Evolutionary conservation across 2,797 vertebrate genomes (phyloP).

Genomic region (Rhinella marina): DNA sequence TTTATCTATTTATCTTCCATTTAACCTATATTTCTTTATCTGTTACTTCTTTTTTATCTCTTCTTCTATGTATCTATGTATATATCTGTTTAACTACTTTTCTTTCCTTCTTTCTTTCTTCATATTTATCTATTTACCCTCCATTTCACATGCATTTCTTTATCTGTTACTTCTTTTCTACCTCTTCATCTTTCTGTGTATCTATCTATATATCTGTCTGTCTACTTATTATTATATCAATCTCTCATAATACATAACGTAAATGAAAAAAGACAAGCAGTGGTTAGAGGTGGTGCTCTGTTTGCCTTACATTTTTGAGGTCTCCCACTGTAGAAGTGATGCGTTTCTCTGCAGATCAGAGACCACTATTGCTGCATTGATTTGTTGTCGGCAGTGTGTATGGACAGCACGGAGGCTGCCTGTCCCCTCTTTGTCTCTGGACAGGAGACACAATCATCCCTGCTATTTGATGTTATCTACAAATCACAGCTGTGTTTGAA

Average conservation of each 20-base stretch:
- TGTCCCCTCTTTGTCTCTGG: slow-evolving; percentile 10
- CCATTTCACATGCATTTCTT: too few relatives aligned
- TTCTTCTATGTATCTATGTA: too few relatives aligned
- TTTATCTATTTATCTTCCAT: too few relatives aligned
- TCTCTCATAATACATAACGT: background rate
- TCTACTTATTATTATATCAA: background rate
- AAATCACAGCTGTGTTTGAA: slow-evolving; percentile 57
- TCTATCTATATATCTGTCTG: background rate
- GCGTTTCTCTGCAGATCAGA: slow-evolving; percentile 13
- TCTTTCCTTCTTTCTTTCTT: too few relatives aligned
- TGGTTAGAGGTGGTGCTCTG: background rate
- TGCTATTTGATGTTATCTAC: slow-evolving; percentile 44
- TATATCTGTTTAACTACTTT: too few relatives aligned
- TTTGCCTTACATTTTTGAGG: background rate
- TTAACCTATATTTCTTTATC: too few relatives aligned
- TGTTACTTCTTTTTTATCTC: too few relatives aligned
- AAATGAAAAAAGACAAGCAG: background rate
- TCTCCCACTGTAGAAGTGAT: background rate
- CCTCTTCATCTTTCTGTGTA: background rate
- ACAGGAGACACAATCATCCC: slow-evolving; percentile 4
- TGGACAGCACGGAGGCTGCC: background rate
- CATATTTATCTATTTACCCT: too few relatives aligned
- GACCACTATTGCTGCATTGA: slow-evolving; percentile 6
- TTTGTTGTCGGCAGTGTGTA: slow-evolving; percentile 20
- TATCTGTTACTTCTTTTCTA: too few relatives aligned